These are phyloP conservation scores for Pseudorhiza aurosa DNA, from an alignment of 30 jellyfish, hydroid and myxozoan genomes.

Conservation along the genomic window DNA sequence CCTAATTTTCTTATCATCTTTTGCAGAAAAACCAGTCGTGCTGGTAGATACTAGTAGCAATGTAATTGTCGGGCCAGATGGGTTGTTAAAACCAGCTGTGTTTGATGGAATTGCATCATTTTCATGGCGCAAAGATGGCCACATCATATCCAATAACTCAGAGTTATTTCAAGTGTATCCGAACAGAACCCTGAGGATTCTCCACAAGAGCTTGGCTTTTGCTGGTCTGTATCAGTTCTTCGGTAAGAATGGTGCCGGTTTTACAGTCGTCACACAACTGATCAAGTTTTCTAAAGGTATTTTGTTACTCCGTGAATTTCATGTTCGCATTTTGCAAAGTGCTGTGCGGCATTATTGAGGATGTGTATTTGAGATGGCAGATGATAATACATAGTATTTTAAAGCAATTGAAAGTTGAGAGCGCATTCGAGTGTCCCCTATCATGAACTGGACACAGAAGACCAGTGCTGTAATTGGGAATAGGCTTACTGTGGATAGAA, in stretches of 20 bases:
- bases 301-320: background rate
- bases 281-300: background rate
- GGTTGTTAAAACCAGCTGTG: background rate
- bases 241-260: slow-evolving; percentile 19
- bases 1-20: background rate
- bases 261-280: background rate
- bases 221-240: slow-evolving; percentile 22
- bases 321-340: too few relatives aligned
- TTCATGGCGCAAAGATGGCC: slow-evolving; percentile 41
- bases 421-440: too few relatives aligned
- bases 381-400: too few relatives aligned
- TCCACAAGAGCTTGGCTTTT: slow-evolving; percentile 10
- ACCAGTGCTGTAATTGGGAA: too few relatives aligned
- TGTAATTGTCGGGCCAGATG: background rate
- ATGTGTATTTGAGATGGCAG: too few relatives aligned
- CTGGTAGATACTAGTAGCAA: background rate
- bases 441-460: too few relatives aligned
- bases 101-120: background rate
- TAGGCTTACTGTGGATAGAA: too few relatives aligned
- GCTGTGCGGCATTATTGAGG: too few relatives aligned
- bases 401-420: too few relatives aligned
- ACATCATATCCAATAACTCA: background rate
- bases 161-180: background rate
- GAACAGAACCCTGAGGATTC: background rate
- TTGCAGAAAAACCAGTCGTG: slow-evolving; percentile 21